Base-by-base conservation (phyloP, 2,797 vertebrate genomes). In the Ctenopoma multispine region DNA sequence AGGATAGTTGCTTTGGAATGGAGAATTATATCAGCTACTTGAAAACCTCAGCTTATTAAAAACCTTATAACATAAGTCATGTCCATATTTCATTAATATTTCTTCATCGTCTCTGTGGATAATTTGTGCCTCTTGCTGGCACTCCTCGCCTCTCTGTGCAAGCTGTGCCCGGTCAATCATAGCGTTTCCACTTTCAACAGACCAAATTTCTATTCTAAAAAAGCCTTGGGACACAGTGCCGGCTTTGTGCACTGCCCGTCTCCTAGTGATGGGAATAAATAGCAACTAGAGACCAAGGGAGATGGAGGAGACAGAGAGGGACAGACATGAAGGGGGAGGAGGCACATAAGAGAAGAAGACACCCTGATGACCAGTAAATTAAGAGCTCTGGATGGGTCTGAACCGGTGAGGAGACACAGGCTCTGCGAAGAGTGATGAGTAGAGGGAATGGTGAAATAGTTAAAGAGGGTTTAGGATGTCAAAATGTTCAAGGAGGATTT, bases 331-430 rank as follows among this genome's bases (percentile, higher is more conserved):
- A 68, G 34, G 86, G 78, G 23, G 46, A 53, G 78, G 84, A 67
- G 74, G 79, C 61, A 40, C 69, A 49, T 6, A 40, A 75, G 64
- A 61, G 82, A 89, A 72, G 84, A 89, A 83, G 86, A 90, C 77
- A 90, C 88, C 90, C 91, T 59, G 78, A 90, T 90, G 90, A 88
- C 81, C 87, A 88, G 83, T 93, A 92, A 91, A 93, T 93, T 91
- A 86, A 74, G 69, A 87, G 58, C 57, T 70, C 54, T 79, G 80
- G 73, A 79, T 78, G 74, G 51, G 24, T 46, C 49, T 53, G 63
- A 69, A 74, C 55, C 73, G 69, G 75, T 78, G 72, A 63, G 71
- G 70, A 56, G 69, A 56, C 65, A 36, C 46, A n/a, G 49, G 61
- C 55, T 70, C 44, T 27, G 58, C 7, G 31, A 72, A 29, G 71